Conservation (phyloP, 2,797 vertebrate genomes). For the Carduelis carduelis region DNA sequence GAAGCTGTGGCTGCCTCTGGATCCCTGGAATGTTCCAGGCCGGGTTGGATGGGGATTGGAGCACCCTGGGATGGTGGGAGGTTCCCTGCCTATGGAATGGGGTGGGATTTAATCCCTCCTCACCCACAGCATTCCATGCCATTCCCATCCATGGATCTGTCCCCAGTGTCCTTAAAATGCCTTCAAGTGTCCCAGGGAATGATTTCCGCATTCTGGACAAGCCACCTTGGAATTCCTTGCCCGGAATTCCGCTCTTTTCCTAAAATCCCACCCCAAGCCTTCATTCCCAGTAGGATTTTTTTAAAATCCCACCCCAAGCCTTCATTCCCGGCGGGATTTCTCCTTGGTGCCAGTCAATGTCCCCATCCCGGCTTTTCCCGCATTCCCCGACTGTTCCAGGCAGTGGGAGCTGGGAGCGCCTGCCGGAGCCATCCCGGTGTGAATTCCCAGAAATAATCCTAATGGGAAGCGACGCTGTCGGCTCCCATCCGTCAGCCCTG, state of each 20-base stretch:
- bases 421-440: neutral
- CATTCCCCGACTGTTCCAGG: neutral
- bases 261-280: neutral
- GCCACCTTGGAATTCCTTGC: neutral
- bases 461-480: neutral
- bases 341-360: neutral
- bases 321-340: neutral
- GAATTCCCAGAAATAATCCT: neutral
- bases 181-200: neutral
- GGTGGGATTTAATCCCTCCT: neutral
- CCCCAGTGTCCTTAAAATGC: accelerated
- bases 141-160: neutral
- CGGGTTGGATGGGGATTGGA: neutral
- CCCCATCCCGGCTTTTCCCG: neutral
- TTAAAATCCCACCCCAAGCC: neutral
- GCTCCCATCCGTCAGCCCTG: neutral
- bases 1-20: neutral
- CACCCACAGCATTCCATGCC: neutral
- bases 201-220: neutral
- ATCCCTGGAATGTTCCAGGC: neutral
- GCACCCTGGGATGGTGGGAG: neutral
- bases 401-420: neutral
- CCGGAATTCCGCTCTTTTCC: neutral
- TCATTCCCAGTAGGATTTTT: neutral
- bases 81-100: neutral